Evolutionary conservation across 2,888 invertebrate genomes (phyloP).

Genomic region (Synergus laeviventris): DNA sequence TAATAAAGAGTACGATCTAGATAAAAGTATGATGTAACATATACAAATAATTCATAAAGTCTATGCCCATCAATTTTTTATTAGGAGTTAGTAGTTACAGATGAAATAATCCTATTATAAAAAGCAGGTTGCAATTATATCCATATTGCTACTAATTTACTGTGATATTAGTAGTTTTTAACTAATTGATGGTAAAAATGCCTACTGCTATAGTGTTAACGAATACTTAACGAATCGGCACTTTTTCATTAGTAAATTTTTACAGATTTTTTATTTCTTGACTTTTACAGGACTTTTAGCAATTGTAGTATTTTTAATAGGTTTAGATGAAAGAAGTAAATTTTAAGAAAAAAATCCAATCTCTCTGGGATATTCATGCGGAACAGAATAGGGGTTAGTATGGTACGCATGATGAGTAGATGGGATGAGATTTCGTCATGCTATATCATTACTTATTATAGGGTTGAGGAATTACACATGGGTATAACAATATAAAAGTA

Average conservation of each 20-base stretch:
- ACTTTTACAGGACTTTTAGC: background rate
- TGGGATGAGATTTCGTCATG: conserved; percentile 32
- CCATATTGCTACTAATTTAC: too few species aligned
- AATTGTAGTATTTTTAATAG: background rate
- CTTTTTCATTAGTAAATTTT: too few species aligned
- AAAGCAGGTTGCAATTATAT: too few species aligned
- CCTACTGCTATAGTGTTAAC: too few species aligned
- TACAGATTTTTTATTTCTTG: too few species aligned
- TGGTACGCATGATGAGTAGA: conserved; percentile 14
- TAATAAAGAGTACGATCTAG: background rate
- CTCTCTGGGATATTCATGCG: background rate
- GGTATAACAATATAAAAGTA: background rate
- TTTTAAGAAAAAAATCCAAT: conserved; percentile 2
- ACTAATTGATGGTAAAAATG: too few species aligned
- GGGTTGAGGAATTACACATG: background rate
- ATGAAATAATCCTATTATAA: too few species aligned
- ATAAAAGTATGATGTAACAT: background rate
- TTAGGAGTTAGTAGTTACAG: too few species aligned
- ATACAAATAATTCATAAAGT: background rate
- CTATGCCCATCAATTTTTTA: background rate
- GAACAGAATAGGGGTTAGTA: conserved; percentile 3
- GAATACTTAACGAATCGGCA: too few species aligned
- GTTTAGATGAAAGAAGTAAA: background rate
- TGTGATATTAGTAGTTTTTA: too few species aligned
- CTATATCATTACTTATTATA: background rate